These are phyloP conservation scores for Cosmia pyralina DNA, from an alignment of 2,888 invertebrate genomes.

Conservation along the genomic window DNA sequence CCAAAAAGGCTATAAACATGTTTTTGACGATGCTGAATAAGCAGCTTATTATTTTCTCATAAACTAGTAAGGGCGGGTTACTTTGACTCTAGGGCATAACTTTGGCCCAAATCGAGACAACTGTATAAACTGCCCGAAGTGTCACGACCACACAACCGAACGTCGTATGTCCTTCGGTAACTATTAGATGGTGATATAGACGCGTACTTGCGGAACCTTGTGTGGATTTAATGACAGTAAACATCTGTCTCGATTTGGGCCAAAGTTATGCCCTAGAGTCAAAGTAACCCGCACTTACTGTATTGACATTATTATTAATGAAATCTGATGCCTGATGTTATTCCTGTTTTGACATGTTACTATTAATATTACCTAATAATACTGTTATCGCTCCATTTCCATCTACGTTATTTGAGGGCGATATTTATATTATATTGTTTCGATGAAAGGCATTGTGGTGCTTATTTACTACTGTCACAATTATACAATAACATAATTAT, in stretches of 20 bases:
- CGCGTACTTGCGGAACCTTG: too few species aligned
- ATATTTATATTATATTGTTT: neutral
- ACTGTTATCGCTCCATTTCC: neutral
- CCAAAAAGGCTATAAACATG: neutral
- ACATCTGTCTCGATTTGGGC: too few species aligned
- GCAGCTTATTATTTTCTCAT: neutral
- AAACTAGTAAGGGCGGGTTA: too few species aligned
- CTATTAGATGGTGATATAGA: too few species aligned
- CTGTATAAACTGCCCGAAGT: too few species aligned
- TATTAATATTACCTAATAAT: neutral
- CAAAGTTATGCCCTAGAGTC: too few species aligned
- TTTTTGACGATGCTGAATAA: neutral
- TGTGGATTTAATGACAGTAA: too few species aligned
- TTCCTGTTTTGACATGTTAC: conserved; percentile 13
- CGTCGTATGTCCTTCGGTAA: too few species aligned
- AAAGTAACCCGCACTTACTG: too few species aligned
- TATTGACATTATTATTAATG: neutral
- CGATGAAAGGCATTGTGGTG: neutral
- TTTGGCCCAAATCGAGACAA: too few species aligned
- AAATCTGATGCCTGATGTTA: neutral
- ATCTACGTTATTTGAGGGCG: neutral
- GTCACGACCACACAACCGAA: too few species aligned
- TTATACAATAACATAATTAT: neutral
- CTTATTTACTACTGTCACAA: conserved; percentile 9
- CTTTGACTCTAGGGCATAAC: too few species aligned